Conservation (phyloP, 2,113 vertebrate genomes). For the Lasiurus cinereus region DNA sequence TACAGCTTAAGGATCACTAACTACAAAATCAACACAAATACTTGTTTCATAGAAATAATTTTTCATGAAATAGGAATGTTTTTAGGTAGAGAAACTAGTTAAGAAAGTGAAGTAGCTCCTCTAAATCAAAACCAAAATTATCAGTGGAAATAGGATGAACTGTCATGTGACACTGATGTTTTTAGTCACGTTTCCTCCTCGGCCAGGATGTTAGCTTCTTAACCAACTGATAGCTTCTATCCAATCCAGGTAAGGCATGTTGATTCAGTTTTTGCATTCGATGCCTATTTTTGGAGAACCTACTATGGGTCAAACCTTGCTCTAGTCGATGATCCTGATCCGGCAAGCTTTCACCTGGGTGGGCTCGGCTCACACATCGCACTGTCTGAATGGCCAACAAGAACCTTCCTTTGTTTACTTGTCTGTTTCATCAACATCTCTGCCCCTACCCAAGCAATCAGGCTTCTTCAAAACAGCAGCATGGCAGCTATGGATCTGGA, state of each 20-base stretch:
- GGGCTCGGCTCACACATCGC: neutral
- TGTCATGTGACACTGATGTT: neutral
- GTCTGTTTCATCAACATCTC: neutral
- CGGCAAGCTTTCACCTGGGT: neutral
- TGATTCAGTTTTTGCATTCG: neutral
- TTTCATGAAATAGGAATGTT: neutral
- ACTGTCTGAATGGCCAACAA: neutral
- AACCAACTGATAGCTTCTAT: neutral
- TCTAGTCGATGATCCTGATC: neutral
- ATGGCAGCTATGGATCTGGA: neutral
- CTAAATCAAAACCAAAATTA: neutral
- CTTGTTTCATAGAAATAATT: neutral
- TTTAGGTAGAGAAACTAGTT: neutral
- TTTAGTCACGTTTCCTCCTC: neutral
- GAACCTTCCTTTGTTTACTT: neutral
- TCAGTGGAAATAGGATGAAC: neutral
- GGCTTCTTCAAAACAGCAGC: neutral
- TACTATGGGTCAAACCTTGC: neutral
- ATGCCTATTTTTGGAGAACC: neutral
- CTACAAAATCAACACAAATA: slow-evolving; percentile 12
- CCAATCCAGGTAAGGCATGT: neutral
- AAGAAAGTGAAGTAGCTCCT: neutral
- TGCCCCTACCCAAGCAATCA: neutral
- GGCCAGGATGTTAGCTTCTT: neutral
- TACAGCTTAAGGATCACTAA: neutral